Evolutionary conservation across 2,113 vertebrate genomes (phyloP).

Genomic region (Mystacornis crossleyi): DNA sequence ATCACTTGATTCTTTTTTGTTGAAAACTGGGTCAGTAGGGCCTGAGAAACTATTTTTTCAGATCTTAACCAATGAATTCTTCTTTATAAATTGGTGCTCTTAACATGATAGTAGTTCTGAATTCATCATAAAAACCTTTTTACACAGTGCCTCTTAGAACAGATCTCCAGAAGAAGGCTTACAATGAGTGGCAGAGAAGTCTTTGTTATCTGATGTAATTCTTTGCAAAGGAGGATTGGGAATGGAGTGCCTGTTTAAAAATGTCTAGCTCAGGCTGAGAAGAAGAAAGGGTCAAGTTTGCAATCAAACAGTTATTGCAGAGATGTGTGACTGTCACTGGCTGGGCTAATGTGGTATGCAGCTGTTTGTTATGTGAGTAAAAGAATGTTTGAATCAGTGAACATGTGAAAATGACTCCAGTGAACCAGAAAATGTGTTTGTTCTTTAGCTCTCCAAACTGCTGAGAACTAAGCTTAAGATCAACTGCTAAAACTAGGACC

Average conservation of each 20-base stretch:
- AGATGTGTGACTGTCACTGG: conserved; percentile 82
- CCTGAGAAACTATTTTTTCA: conserved; percentile 88
- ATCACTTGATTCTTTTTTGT: conserved; percentile 82
- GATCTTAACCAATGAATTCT: conserved; percentile 85
- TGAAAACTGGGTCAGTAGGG: conserved; percentile 85
- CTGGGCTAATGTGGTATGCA: conserved; percentile 82
- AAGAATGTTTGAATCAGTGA: conserved; percentile 85
- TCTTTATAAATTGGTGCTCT: conserved; percentile 88
- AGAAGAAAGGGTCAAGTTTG: conserved; percentile 82
- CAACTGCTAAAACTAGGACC: conserved; percentile 76
- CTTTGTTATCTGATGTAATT: conserved; percentile 89
- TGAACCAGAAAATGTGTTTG: conserved; percentile 86
- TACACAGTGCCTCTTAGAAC: conserved; percentile 82
- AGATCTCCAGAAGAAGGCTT: conserved; percentile 82
- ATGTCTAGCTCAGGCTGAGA: conserved; percentile 79
- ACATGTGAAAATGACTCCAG: conserved; percentile 83
- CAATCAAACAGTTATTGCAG: conserved; percentile 83
- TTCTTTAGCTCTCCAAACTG: conserved; percentile 80
- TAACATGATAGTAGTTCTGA: conserved; percentile 89
- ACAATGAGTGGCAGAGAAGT: conserved; percentile 82
- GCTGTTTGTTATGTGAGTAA: conserved; percentile 84
- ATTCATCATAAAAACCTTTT: conserved; percentile 87
- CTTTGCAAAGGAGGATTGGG: conserved; percentile 81
- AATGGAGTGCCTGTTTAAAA: conserved; percentile 79
- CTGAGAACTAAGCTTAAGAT: conserved; percentile 80